phyloP scores from a whole-genome alignment of 2,888 invertebrate genomes.

The Pollenia angustigena region DNA sequence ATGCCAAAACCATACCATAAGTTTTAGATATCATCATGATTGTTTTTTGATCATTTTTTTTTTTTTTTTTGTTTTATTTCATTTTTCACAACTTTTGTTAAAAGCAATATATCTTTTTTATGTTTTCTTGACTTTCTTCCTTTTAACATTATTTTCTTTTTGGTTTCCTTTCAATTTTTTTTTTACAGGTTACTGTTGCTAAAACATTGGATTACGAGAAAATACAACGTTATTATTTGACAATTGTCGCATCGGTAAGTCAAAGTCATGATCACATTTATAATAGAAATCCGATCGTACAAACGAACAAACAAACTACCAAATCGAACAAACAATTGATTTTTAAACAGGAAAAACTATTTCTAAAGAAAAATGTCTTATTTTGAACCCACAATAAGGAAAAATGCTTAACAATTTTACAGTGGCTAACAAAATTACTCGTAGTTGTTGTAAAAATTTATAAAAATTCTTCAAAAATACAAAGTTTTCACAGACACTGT shows the following conservation, averaged over 20 bases:
- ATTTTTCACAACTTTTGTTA: slow-evolving; percentile 32
- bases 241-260: slow-evolving; percentile 94
- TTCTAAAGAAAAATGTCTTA: slow-evolving; percentile 72
- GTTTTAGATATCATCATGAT: slow-evolving; percentile 68
- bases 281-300: slow-evolving; percentile 20
- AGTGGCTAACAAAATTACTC: slow-evolving; percentile 39
- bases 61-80: slow-evolving; percentile 23
- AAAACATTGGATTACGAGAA: slow-evolving; percentile 94
- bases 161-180: slow-evolving; percentile 42
- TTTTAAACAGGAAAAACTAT: slow-evolving; percentile 36
- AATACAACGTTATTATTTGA: slow-evolving; percentile 93
- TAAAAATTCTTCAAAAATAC: not conserved
- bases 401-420: slow-evolving; percentile 17
- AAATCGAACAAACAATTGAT: slow-evolving; percentile 48
- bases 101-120: slow-evolving; percentile 63
- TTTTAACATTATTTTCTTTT: slow-evolving; percentile 44
- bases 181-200: slow-evolving; percentile 89
- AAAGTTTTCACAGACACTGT: not conserved
- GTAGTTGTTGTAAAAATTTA: not conserved
- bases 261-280: slow-evolving; percentile 70
- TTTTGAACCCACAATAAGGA: slow-evolving; percentile 66
- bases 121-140: slow-evolving; percentile 42
- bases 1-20: slow-evolving; percentile 49
- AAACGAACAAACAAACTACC: slow-evolving; percentile 34
- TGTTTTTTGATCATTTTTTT: slow-evolving; percentile 47